These are phyloP conservation scores for Magallana nippona DNA, from an alignment of 2,888 invertebrate genomes.

Conservation along the genomic window DNA sequence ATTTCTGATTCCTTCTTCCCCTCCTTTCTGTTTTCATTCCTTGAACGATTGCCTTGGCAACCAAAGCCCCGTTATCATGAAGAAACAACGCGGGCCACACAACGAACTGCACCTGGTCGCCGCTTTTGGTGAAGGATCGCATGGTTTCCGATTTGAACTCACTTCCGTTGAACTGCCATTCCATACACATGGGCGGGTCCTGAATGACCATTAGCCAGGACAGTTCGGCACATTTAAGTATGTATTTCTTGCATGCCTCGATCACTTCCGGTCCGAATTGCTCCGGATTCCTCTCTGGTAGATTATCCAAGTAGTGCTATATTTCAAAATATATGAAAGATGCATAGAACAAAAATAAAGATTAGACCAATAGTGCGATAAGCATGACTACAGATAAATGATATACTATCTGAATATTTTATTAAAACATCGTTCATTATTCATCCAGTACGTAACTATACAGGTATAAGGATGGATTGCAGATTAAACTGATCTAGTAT, in stretches of 20 bases:
- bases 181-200: constrained; percentile 45
- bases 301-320: constrained; percentile 12
- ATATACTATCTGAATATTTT: no score
- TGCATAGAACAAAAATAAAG: no score
- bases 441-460: no score
- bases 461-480: no score
- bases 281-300: not conserved
- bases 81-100: constrained; percentile 49
- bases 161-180: constrained; percentile 42
- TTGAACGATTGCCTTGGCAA: constrained; percentile 49
- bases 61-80: constrained; percentile 44
- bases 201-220: constrained; percentile 49
- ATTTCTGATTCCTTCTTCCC: not conserved
- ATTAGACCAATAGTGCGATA: no score
- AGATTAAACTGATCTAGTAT: no score
- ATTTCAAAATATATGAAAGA: no score
- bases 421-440: no score
- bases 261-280: constrained; percentile 19
- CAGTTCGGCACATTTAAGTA: constrained; percentile 34
- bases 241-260: constrained; percentile 39
- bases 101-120: constrained; percentile 40
- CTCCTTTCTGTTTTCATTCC: constrained; percentile 41
- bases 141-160: constrained; percentile 39
- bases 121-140: constrained; percentile 45
- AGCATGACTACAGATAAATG: no score